Conservation (phyloP, 1,140 invertebrate species). For the Agraylea sexmaculata region DNA sequence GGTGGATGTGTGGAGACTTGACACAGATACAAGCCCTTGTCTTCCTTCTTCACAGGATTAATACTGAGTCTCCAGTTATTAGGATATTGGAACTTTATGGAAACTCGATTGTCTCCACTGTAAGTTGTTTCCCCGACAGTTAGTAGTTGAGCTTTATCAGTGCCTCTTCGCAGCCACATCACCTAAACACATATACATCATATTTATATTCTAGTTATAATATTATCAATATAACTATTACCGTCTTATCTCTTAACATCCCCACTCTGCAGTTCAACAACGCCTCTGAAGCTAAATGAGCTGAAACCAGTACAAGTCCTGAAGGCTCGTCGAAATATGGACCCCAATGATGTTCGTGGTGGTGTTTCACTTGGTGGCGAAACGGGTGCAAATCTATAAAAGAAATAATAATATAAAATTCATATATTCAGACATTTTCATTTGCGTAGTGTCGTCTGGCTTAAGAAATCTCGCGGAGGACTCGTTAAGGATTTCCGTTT, state of each 20-base stretch:
- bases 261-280: slow-evolving; percentile 70
- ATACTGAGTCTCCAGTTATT: slow-evolving; percentile 77
- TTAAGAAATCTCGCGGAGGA: too few species aligned
- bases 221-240: slow-evolving; percentile 32
- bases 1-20: slow-evolving; percentile 80
- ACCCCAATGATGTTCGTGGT: slow-evolving; percentile 52
- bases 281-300: slow-evolving; percentile 65
- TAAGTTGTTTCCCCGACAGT: slow-evolving; percentile 63
- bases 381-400: slow-evolving; percentile 39
- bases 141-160: slow-evolving; percentile 58
- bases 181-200: slow-evolving; percentile 43
- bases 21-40: slow-evolving; percentile 72
- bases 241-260: slow-evolving; percentile 74
- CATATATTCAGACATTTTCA: background rate
- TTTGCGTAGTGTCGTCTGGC: too few species aligned
- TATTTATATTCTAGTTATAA: slow-evolving; percentile 5
- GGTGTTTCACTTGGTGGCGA: slow-evolving; percentile 44
- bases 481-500: too few species aligned
- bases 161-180: slow-evolving; percentile 62
- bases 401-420: background rate
- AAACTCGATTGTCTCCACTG: slow-evolving; percentile 57
- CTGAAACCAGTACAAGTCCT: slow-evolving; percentile 43
- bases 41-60: slow-evolving; percentile 56
- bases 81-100: slow-evolving; percentile 65
- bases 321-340: slow-evolving; percentile 62